Evolutionary conservation across 2,797 vertebrate species (phyloP), one percentile per base, ranked within the genome.

Genomic region (Typhlichthys subterraneus): DNA sequence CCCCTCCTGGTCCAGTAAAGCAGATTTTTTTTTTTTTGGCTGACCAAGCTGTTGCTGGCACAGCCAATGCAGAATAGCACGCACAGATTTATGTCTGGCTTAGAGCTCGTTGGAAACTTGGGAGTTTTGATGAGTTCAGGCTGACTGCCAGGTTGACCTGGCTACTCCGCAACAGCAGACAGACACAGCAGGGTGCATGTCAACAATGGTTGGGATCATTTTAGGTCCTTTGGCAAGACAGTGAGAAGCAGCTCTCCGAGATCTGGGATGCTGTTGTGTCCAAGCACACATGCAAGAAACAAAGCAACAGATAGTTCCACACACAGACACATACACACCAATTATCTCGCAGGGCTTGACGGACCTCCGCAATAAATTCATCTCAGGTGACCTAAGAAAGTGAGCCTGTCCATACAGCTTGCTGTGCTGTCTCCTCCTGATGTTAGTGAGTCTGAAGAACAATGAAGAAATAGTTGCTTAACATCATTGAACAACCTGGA

Each of bases 31-130:
- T 33, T 42, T 42, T 63, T 47, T 57, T 63, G 76, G 76, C 79
- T 69, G 61, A 67, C 75, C 45, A 72, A 45, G 13, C 12, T 53
- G 57, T 65, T 4, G 64, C 69, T 81, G 82, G 80, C 80, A 67
- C 56, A 42, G 60, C 12, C 29, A 60, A 65, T 11, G 31, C 77
- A 47, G 72, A 69, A 74, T 72, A 82, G 80, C 80, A 72, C 0
- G 15, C 52, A 13, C 59, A 72, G 77, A 79, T 62, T 64, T 61
- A 57, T 65, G 75, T 81, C 80, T 76, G 75, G 75, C 81, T 85
- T 51, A 73, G 53, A 9, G 47, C 73, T 69, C 78, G 17, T 17
- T 57, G 63, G 76, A 51, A 70, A 64, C 83, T 58, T 48, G 55
- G 48, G 54, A 59, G 53, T 52, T 58, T 51, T 67, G 72, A 78